phyloP scores from a whole-genome alignment of 2,888 invertebrate genomes.

The Steinernema scapterisci region DNA sequence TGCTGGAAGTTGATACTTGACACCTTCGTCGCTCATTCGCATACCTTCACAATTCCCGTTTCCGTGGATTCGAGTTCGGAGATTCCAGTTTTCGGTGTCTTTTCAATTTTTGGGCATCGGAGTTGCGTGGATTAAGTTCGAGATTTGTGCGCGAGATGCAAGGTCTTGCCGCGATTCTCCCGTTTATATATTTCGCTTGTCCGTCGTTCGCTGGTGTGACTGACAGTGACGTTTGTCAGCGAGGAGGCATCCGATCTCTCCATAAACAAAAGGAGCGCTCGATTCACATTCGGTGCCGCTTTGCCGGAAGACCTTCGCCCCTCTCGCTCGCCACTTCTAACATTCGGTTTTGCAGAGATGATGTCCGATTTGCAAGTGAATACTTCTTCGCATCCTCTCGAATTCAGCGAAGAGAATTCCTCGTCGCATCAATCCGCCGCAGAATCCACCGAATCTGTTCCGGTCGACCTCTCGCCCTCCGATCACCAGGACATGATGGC shows the following conservation, averaged over 20 bases:
- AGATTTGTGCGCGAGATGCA: too few species aligned
- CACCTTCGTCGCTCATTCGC: too few species aligned
- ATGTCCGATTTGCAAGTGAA: slow-evolving; percentile 7
- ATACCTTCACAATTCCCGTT: not conserved
- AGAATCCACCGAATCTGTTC: not conserved
- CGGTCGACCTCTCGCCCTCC: slow-evolving; percentile 1
- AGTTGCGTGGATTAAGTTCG: too few species aligned
- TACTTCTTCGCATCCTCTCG: slow-evolving; percentile 5
- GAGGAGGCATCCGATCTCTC: not conserved
- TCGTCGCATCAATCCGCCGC: not conserved
- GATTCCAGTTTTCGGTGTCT: not conserved
- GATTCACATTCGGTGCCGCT: not conserved
- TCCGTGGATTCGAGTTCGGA: not conserved
- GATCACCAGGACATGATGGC: slow-evolving; percentile 5
- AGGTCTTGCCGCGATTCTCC: too few species aligned
- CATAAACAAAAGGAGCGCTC: slow-evolving; percentile 4
- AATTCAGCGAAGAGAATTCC: not conserved
- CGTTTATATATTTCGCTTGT: too few species aligned
- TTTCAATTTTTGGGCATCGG: not conserved
- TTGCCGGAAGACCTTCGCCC: not conserved
- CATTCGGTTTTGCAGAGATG: slow-evolving; percentile 6
- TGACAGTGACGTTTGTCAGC: not conserved
- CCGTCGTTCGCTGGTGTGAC: too few species aligned
- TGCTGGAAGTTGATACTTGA: not conserved
- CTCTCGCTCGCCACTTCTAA: too few species aligned